Evolutionary conservation across 1,140 invertebrate species (phyloP).

Genomic region (Chymomyza costata): DNA sequence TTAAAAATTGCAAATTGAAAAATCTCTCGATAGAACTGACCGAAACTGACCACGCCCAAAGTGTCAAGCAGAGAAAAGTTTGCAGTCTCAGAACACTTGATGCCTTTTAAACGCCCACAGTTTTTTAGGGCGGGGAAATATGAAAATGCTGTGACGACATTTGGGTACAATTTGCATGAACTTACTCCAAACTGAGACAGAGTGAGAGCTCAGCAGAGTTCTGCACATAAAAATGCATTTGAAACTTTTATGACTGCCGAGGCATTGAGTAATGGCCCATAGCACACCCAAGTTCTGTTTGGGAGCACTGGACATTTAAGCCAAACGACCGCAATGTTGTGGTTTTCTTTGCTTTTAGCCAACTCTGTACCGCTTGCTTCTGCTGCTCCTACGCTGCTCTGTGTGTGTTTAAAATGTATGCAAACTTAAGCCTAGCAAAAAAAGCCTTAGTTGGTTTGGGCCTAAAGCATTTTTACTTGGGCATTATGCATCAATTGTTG

Average conservation of each 20-base stretch:
- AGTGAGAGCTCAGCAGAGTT: too few species aligned
- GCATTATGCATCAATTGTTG: too few species aligned
- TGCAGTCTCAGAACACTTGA: too few species aligned
- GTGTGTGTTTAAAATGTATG: conserved; percentile 1
- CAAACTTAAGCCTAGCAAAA: conserved; percentile 4
- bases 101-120: too few species aligned
- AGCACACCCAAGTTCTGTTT: conserved; percentile 28
- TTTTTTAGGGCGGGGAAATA: too few species aligned
- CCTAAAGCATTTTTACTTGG: too few species aligned
- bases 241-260: conserved; percentile 42
- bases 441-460: too few species aligned
- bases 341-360: conserved; percentile 8
- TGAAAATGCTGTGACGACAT: too few species aligned
- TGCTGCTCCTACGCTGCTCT: too few species aligned
- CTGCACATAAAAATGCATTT: conserved; percentile 35
- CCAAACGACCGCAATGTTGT: conserved; percentile 38
- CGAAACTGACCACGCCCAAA: conserved; percentile 21
- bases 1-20: conserved; percentile 26
- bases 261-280: conserved; percentile 42
- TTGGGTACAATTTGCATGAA: conserved; percentile 35
- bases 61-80: conserved; percentile 3
- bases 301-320: too few species aligned
- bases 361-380: too few species aligned
- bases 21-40: conserved; percentile 1
- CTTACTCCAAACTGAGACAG: too few species aligned